A percentile compares a stretch with the other conserved stretches of the same genome.
Evolutionary conservation across 2,888 invertebrate species (phyloP).

Genomic region (Caenorhabditis sinica): DNA sequence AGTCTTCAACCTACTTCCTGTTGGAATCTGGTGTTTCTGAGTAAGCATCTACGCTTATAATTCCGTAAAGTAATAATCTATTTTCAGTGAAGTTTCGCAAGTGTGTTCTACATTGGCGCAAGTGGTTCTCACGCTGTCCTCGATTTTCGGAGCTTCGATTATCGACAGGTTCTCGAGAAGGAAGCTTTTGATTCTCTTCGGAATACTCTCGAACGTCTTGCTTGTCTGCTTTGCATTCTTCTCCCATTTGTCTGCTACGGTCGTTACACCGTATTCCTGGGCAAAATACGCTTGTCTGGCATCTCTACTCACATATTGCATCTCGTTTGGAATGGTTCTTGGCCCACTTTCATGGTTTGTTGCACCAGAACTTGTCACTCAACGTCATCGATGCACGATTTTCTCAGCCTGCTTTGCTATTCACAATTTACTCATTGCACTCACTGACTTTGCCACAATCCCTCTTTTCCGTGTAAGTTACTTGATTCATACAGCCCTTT

Average conservation of each 20-base stretch:
- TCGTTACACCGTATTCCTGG: constrained; percentile 27
- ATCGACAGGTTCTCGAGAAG: constrained; percentile 79
- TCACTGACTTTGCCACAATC: constrained; percentile 79
- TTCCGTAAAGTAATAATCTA: not conserved
- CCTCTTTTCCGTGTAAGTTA: constrained; percentile 74
- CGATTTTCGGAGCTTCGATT: constrained; percentile 75
- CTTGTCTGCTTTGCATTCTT: constrained; percentile 75
- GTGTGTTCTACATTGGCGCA: constrained; percentile 76
- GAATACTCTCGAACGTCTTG: constrained; percentile 73
- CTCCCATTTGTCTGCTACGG: constrained; percentile 63
- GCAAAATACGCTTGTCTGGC: constrained; percentile 74
- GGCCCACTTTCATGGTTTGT: constrained; percentile 80
- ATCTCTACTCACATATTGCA: constrained; percentile 73
- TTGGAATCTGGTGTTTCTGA: constrained; percentile 67
- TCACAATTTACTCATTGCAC: constrained; percentile 78
- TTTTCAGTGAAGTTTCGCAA: constrained; percentile 75
- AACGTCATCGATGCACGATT: constrained; percentile 79
- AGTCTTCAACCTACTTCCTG: constrained; percentile 79
- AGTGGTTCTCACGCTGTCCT: constrained; percentile 75
- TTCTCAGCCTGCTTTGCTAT: constrained; percentile 80
- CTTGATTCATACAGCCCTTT: not conserved
- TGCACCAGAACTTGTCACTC: constrained; percentile 80
- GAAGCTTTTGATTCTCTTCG: constrained; percentile 73
- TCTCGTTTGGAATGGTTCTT: constrained; percentile 79
- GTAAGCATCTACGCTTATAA: constrained; percentile 22